phyloP scores from a whole-genome alignment of 2,797 vertebrate species.

The Percopsis omiscomaycus region DNA sequence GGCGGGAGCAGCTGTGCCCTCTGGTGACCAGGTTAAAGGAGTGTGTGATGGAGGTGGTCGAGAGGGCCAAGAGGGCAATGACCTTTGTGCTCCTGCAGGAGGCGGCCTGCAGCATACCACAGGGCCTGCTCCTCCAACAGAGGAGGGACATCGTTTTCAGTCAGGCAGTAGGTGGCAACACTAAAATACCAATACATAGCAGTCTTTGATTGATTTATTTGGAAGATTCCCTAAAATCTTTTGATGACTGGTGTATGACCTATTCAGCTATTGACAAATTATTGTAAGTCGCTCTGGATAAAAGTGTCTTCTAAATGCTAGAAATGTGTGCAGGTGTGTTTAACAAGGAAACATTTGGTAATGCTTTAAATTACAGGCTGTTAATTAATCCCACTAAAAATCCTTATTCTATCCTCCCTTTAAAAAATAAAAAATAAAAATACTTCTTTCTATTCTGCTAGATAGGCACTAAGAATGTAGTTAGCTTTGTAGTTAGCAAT shows the following conservation, averaged over 20 bases:
- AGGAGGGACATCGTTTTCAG: slow-evolving; percentile 95
- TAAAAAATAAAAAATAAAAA: no score
- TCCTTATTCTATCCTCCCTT: no score
- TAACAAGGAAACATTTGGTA: no score
- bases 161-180: slow-evolving; percentile 86
- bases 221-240: not conserved
- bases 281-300: no score
- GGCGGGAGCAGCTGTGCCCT: slow-evolving; percentile 88
- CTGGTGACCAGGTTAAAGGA: slow-evolving; percentile 88
- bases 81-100: slow-evolving; percentile 96
- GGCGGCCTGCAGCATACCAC: slow-evolving; percentile 89
- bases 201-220: not conserved
- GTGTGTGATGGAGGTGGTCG: slow-evolving; percentile 90
- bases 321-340: no score
- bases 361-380: no score
- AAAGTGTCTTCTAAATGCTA: no score
- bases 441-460: no score
- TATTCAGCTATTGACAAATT: not conserved
- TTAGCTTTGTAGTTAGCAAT: no score
- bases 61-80: slow-evolving; percentile 89
- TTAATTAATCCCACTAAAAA: no score
- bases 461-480: no score
- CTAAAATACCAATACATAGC: not conserved
- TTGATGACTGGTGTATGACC: not conserved
- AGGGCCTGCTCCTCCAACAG: slow-evolving; percentile 88